These are phyloP conservation scores for Aporrectodea caliginosa DNA, from an alignment of 1,140 invertebrate genomes.

Conservation along the genomic window DNA sequence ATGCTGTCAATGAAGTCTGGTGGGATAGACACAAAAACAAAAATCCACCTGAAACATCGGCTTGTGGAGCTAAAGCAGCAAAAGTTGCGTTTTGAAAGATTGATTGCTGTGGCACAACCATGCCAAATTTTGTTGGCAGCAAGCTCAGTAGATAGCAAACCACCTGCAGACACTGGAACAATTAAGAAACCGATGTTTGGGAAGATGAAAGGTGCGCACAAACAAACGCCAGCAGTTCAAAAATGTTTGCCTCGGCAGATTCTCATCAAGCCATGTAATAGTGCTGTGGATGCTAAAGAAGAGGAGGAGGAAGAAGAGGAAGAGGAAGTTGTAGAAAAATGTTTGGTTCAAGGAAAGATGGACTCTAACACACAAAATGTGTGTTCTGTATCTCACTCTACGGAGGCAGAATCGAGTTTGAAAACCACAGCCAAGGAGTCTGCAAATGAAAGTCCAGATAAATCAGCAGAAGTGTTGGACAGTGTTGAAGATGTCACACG, in stretches of 20 bases:
- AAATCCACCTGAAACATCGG: slow-evolving; percentile 57
- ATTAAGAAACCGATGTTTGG: slow-evolving; percentile 29
- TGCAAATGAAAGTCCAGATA: not conserved
- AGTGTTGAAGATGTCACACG: not conserved
- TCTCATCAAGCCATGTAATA: not conserved
- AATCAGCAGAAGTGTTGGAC: not conserved
- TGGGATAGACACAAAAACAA: slow-evolving; percentile 53
- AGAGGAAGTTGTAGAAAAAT: slow-evolving; percentile 34
- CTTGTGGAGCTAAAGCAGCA: slow-evolving; percentile 69
- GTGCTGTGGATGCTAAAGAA: not conserved
- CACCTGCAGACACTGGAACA: not conserved
- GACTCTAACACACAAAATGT: not conserved
- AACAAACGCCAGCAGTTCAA: not conserved
- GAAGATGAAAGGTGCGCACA: slow-evolving; percentile 36
- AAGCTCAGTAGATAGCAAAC: not conserved
- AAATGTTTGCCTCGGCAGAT: not conserved
- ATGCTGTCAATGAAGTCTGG: slow-evolving; percentile 55
- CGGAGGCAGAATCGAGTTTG: not conserved
- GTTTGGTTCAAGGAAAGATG: slow-evolving; percentile 18
- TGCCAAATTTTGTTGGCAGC: not conserved
- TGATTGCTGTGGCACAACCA: slow-evolving; percentile 76
- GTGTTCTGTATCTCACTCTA: too few species aligned
- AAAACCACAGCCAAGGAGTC: not conserved
- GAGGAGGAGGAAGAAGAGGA: slow-evolving; percentile 29
- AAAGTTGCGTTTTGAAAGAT: slow-evolving; percentile 64